Base-by-base conservation (phyloP, 2,888 invertebrate species). In the Dasysyrphus albostriatus region DNA sequence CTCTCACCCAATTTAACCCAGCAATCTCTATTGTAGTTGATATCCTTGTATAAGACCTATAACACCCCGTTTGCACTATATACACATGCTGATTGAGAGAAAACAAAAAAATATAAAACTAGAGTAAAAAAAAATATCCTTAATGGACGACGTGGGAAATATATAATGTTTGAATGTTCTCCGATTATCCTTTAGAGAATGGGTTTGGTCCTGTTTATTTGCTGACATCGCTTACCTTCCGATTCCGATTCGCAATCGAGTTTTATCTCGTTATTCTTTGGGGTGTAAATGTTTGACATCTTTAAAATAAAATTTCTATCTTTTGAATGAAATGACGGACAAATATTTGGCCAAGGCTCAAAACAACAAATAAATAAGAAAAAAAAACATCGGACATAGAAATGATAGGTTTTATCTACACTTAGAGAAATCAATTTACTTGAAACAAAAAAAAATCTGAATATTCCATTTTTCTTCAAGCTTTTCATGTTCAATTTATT, bases 301-400 rank as follows among this genome's bases (percentile, higher is more conserved):
- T 77, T 19, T 49, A 67, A 79, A 78, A 73, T 44, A 56, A 65
- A 47, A 51, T 67, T 37, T 49, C 42, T 65, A n/a, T 39, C 65
- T 16, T 61, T 69, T 42, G 61, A 61, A 54, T 74, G 69, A 19
- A 67, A 74, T 39, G 80, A 61, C 63, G 32, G 49, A 67, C 54
- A 67, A 72, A 80, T 76, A 81, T 84, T 81, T 85, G 84, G 81
- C 73, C 67, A 73, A 42, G 42, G 56, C 73, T 81, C 84, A 76
- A 67, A 19, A 44, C 5, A 65, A 47, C 37, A 16, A 39, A 19
- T 29, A 14, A 59, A 65, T 24, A 24, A 24, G 67, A 65, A 39
- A 47, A 24, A 67, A 65, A 73, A 58, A 32, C 39, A 19, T 42
- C 67, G 79, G 65, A 70, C 79, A 75, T n/a, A 24, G 24, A 49